These are phyloP conservation scores for Seriola aureovittata DNA, from an alignment of 2,113 vertebrate species.

Conservation along the genomic window DNA sequence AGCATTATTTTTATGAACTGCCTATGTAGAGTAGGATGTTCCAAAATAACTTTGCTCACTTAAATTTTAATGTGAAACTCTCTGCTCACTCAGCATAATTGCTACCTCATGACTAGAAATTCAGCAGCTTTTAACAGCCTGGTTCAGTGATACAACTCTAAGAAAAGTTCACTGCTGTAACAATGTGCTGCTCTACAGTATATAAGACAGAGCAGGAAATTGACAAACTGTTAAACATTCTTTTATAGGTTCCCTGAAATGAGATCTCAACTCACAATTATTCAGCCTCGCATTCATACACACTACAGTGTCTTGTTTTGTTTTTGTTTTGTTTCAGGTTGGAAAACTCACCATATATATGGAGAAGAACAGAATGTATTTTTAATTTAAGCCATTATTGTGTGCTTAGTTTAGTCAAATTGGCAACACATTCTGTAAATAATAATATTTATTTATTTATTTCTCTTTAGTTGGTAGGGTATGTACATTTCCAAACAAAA, in stretches of 20 bases:
- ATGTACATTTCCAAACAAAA: too few relatives aligned
- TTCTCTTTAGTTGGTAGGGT: too few relatives aligned
- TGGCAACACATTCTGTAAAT: too few relatives aligned
- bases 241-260: neutral
- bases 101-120: neutral
- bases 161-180: neutral
- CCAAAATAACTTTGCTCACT: neutral
- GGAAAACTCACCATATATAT: neutral
- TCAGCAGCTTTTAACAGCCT: neutral
- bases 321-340: neutral
- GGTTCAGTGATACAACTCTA: neutral
- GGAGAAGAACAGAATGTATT: slow-evolving; percentile 1
- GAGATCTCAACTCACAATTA: neutral
- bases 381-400: slow-evolving; percentile 7
- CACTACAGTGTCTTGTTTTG: neutral
- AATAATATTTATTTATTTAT: too few relatives aligned
- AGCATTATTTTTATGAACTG: neutral
- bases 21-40: neutral
- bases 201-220: neutral
- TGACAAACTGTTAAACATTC: neutral
- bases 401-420: slow-evolving; percentile 1
- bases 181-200: neutral
- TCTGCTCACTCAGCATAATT: slow-evolving; percentile 8
- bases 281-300: neutral
- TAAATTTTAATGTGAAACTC: slow-evolving; percentile 18